A percentile compares a stretch with the other conserved stretches of the same genome.
Evolutionary conservation across 2,113 vertebrate genomes (phyloP).

Genomic region (Limnothrissa miodon): DNA sequence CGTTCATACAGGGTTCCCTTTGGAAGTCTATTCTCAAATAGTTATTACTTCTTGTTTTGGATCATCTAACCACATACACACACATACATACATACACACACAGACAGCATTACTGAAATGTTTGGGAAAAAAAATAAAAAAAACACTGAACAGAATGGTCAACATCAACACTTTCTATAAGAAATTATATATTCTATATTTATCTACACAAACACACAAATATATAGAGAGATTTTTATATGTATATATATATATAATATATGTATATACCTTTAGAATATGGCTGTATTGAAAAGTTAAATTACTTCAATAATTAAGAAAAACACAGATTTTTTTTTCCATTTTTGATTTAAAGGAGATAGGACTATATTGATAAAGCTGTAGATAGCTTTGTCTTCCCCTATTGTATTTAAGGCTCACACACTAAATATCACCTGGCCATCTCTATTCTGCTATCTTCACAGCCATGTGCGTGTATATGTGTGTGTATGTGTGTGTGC

Average conservation of each 20-base stretch:
- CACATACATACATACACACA: slow-evolving; percentile 34
- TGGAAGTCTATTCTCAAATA: slow-evolving; percentile 49
- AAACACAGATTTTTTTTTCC: slow-evolving; percentile 55
- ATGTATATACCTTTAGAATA: slow-evolving; percentile 75
- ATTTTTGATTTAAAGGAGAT: slow-evolving; percentile 62
- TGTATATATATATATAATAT: slow-evolving; percentile 74
- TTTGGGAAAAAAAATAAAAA: slow-evolving; percentile 49
- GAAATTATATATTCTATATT: slow-evolving; percentile 83
- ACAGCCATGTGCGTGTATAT: background rate
- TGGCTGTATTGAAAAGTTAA: slow-evolving; percentile 79
- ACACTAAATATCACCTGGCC: slow-evolving; percentile 36
- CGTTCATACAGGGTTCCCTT: slow-evolving; percentile 71
- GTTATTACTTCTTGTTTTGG: slow-evolving; percentile 42
- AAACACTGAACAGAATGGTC: slow-evolving; percentile 75
- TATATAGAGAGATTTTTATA: slow-evolving; percentile 76
- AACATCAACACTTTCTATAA: slow-evolving; percentile 78
- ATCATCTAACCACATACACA: slow-evolving; percentile 50
- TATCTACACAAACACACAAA: slow-evolving; percentile 78
- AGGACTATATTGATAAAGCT: slow-evolving; percentile 65
- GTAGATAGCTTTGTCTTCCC: slow-evolving; percentile 57
- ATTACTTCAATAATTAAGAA: slow-evolving; percentile 75
- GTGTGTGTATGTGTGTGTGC: slow-evolving; percentile 1
- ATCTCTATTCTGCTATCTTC: slow-evolving; percentile 8
- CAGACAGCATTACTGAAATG: slow-evolving; percentile 63
- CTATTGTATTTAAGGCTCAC: slow-evolving; percentile 74